Conservation (phyloP, 2,888 invertebrate genomes). For the Athalia cordata region DNA sequence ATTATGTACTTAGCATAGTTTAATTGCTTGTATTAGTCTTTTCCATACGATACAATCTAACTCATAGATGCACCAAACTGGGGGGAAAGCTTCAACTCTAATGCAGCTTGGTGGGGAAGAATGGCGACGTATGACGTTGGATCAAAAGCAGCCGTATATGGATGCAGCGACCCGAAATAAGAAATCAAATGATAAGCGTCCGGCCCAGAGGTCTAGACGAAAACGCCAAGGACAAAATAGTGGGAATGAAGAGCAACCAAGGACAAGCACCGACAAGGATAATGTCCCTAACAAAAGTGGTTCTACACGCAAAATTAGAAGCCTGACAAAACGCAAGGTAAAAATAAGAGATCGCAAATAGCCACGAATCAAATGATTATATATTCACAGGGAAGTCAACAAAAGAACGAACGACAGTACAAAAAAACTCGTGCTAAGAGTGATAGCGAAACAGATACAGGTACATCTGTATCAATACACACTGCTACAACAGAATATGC, state of each 20-base stretch:
- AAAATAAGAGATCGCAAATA: not conserved
- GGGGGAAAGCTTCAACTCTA: conserved; percentile 51
- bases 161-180: conserved; percentile 59
- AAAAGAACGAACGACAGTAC: conserved; percentile 2
- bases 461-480: conserved; percentile 33
- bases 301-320: conserved; percentile 3
- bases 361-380: not conserved
- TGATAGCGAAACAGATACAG: conserved; percentile 17
- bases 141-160: conserved; percentile 62
- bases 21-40: not conserved
- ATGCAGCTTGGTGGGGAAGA: conserved; percentile 60
- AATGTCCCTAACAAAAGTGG: conserved; percentile 3
- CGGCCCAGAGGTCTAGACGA: conserved; percentile 1
- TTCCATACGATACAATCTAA: not conserved
- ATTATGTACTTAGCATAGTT: not conserved
- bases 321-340: conserved; percentile 32
- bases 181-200: conserved; percentile 48
- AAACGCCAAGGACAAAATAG: conserved; percentile 5
- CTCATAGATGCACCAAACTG: conserved; percentile 21
- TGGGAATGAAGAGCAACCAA: not conserved
- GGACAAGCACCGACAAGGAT: conserved; percentile 1
- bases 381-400: conserved; percentile 1
- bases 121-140: conserved; percentile 61
- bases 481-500: conserved; percentile 37
- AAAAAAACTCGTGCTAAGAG: conserved; percentile 22